Evolutionary conservation across 64 coral and sea anemone species (phyloP), one percentile per base, ranked within the genome.

Genomic region (Exaiptasia diaphana): DNA sequence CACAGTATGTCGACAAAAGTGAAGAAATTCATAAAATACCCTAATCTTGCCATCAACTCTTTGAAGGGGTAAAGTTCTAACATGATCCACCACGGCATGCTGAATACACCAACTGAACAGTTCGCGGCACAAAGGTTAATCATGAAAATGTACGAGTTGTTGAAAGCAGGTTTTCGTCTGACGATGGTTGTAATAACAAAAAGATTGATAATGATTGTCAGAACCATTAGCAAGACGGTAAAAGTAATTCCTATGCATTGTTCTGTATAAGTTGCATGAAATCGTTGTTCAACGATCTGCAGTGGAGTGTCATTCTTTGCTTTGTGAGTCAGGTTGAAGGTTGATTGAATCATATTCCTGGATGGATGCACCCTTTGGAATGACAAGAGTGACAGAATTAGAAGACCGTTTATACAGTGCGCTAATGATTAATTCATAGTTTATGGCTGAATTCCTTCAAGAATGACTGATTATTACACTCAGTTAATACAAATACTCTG

Each of bases 31-130:
- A 65, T 65, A 13, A 17, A 5, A 65, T 38, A 65, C n/a, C n/a
- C n/a, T n/a, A n/a, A n/a, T n/a, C n/a, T n/a, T n/a, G n/a, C n/a
- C n/a, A n/a, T n/a, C 14, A 65, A 28, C 30, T 32, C 29, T 5
- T 65, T 35, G 8, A 9, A 10, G 21, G 30, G 30, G 31, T 26
- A 65, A 13, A 65, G 32, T n/a, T 65, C 61, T 10, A 65, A 28
- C 61, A 65, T 65, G 0, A 65, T 24, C 61, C 61, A 65, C 61
- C 61, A 65, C 32, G 61, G 61, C 61, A 65, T 65, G 31, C 61
- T 65, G 14, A 65, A 65, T 17, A 65, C 4, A 8, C 30, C 61
- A 18, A 65, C 38, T 13, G 38, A 28, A 20, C 32, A 15, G 31
- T 65, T 65, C 0, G 61, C 61, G n/a, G 38, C 61, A 20, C 61